Base-by-base conservation (phyloP, 2,888 invertebrate genomes). In the Brenthis hecate region DNA sequence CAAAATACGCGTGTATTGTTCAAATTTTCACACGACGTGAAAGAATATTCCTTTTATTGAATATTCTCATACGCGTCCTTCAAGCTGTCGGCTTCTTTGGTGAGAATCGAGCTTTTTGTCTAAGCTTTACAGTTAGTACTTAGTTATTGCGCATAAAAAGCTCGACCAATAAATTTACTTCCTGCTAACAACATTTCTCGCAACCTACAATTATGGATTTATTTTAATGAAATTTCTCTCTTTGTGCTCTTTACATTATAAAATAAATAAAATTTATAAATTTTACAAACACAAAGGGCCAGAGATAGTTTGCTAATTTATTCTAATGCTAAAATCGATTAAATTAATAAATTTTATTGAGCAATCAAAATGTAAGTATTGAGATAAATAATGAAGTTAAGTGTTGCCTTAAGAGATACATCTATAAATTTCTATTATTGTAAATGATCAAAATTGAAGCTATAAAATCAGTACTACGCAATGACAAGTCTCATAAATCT, bases 401-500 rank as follows among this genome's bases (percentile, higher is more conserved):
- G 56, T 65, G 47, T 64, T n/a, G 43, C 36, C 19, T 16, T 50
- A 56, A 65, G 48, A 63, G 43, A 16, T 13, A 63, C 47, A 55
- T 64, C 69, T n/a, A 71, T 71, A 71, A 71, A 73, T 71, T 64
- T 70, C 56, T 48, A 70, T 70, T 68, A 70, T 70, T 68, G 66
- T 32, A 54, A 61, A 62, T 68, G 48, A 28, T 69, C 65, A 56
- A 58, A 71, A 63, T 65, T 63, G 43, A 66, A 63, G 63, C 65
- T 61, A 64, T 73, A 70, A 70, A 74, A 62, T 71, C 58, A 61
- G 66, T 68, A 58, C 63, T 54, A 63, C 14, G 63, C 66, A 58
- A 56, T 62, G 62, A 13, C 32, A 66, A 58, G 28, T 19, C 28
- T 74, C 79, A 79, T 85, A 85, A 84, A 84, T 85, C 76, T 80